Percentiles rank a stretch among this genome's conserved stretches.
Conservation (phyloP, 1,140 invertebrate species). For the Leptopilina clavipes region DNA sequence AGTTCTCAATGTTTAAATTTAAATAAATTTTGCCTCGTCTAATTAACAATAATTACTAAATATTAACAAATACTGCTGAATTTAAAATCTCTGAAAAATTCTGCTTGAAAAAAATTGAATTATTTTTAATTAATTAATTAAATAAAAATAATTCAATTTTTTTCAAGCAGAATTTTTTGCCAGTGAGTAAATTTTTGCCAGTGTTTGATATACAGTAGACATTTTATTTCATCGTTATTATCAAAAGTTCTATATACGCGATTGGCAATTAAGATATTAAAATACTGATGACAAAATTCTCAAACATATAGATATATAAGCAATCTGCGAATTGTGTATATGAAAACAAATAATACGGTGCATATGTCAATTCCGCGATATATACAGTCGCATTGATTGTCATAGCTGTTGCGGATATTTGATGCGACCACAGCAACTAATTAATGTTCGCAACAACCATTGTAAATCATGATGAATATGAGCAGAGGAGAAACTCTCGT, state of each 20-base stretch:
- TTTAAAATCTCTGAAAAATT: too few relatives aligned
- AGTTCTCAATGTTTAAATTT: too few relatives aligned
- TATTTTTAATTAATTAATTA: too few relatives aligned
- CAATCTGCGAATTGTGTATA: not conserved
- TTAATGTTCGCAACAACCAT: conserved; percentile 26
- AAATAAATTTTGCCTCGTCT: too few relatives aligned
- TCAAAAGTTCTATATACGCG: not conserved
- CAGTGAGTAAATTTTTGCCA: too few relatives aligned
- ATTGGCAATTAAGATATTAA: not conserved
- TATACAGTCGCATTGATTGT: conserved; percentile 28
- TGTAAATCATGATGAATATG: not conserved
- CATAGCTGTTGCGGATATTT: conserved; percentile 11
- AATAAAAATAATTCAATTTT: too few relatives aligned
- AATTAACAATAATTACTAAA: too few relatives aligned
- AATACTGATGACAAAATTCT: not conserved
- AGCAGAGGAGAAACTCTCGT: not conserved
- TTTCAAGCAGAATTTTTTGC: too few relatives aligned
- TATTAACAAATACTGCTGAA: too few relatives aligned
- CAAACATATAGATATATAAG: not conserved
- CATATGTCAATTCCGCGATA: conserved; percentile 18
- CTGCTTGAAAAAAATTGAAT: too few relatives aligned
- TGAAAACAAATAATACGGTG: conserved; percentile 11
- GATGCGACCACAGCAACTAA: conserved; percentile 17
- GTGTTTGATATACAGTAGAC: too few relatives aligned
- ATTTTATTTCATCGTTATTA: not conserved